Conservation (phyloP, 1,140 invertebrate species). For the Drosophila erecta region DNA sequence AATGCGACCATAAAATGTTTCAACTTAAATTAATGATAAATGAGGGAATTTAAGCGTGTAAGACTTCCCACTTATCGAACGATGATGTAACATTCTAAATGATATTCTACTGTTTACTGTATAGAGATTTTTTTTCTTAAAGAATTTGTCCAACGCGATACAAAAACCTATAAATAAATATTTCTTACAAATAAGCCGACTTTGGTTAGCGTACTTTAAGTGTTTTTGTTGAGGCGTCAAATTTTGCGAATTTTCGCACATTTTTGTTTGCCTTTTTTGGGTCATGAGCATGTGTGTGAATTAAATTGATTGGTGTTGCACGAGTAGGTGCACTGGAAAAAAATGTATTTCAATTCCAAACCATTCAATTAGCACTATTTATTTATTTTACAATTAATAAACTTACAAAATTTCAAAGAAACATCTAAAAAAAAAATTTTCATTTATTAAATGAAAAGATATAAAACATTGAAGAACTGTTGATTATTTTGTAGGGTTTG, state of each 20-base stretch:
- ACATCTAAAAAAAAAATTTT: background rate
- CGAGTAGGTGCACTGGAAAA: background rate
- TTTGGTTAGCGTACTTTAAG: slow-evolving; percentile 19
- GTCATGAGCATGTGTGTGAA: slow-evolving; percentile 53
- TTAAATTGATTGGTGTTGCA: slow-evolving; percentile 36
- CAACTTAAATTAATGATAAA: slow-evolving; percentile 10
- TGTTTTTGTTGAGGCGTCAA: slow-evolving; percentile 32
- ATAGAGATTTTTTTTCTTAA: too few relatives aligned
- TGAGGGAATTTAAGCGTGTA: background rate
- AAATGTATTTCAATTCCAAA: background rate
- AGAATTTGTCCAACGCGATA: too few relatives aligned
- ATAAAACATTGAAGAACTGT: too few relatives aligned
- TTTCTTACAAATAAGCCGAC: background rate
- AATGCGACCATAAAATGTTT: slow-evolving; percentile 65
- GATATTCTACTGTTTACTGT: too few relatives aligned
- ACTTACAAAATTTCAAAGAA: background rate
- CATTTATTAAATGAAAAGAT: too few relatives aligned
- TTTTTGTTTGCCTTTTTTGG: slow-evolving; percentile 34
- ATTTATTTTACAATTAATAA: background rate
- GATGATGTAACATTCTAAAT: slow-evolving; percentile 20
- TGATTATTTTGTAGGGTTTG: too few relatives aligned
- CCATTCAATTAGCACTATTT: too few relatives aligned
- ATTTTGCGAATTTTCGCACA: slow-evolving; percentile 62
- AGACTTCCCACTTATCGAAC: background rate
- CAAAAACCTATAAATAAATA: too few relatives aligned